These are phyloP conservation scores for Harmothoe impar DNA, from an alignment of 2,888 invertebrate species.

Conservation along the genomic window DNA sequence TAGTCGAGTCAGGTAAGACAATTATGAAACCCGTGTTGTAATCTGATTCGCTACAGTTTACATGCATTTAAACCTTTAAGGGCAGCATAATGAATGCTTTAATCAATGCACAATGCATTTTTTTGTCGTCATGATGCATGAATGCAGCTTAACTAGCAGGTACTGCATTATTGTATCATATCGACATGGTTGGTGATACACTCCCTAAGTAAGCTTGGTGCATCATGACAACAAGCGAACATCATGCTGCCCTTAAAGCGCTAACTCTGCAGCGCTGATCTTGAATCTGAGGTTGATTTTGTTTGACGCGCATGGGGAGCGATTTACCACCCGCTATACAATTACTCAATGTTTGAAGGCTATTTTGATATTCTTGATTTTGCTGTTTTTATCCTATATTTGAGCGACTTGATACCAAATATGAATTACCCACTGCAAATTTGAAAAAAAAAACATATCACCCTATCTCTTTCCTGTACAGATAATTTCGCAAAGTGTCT, in stretches of 20 bases:
- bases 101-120: too few species aligned
- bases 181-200: too few species aligned
- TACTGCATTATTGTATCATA: too few species aligned
- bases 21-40: background rate
- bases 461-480: background rate
- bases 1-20: slow-evolving; percentile 54
- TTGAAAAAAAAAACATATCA: too few species aligned
- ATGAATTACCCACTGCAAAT: background rate
- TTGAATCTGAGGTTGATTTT: background rate
- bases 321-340: background rate
- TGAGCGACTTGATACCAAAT: background rate
- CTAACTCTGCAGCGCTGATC: too few species aligned
- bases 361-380: background rate
- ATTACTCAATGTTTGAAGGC: background rate
- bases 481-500: background rate
- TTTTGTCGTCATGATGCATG: too few species aligned
- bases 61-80: background rate
- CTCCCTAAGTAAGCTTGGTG: too few species aligned
- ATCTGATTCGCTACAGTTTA: background rate
- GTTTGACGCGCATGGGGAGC: background rate
- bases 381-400: background rate
- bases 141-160: too few species aligned
- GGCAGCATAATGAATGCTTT: too few species aligned
- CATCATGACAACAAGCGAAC: too few species aligned
- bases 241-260: background rate